Percentiles rank a stretch among this genome's conserved stretches.
phyloP scores from a whole-genome alignment of 1,140 invertebrate genomes.

The Schmidtea mediterranea region DNA sequence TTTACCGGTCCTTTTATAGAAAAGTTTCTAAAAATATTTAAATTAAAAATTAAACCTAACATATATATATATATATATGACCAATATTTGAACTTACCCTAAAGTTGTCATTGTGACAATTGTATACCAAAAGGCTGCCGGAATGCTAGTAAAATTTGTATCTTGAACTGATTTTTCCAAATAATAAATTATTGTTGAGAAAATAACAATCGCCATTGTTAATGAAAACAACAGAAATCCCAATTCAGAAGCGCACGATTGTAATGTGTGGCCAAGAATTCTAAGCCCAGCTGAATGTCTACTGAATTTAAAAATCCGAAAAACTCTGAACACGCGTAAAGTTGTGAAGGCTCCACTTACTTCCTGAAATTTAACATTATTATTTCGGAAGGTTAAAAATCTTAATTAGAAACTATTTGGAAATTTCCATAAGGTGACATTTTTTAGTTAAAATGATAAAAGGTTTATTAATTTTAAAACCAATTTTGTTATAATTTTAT shows the following conservation, averaged over 20 bases:
- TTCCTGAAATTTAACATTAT: conserved; percentile 33
- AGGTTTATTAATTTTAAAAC: too few species aligned
- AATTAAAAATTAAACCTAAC: too few species aligned
- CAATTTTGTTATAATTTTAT: too few species aligned
- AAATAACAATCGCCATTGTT: conserved; percentile 94
- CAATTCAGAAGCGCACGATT: conserved; percentile 81
- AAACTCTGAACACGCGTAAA: conserved; percentile 71
- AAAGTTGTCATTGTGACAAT: conserved; percentile 91
- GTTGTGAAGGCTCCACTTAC: conserved; percentile 92
- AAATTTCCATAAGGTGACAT: too few species aligned
- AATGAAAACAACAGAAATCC: conserved; percentile 86
- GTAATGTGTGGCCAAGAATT: conserved; percentile 79
- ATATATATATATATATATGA: too few species aligned
- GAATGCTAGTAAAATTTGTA: conserved; percentile 82
- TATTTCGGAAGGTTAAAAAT: too few species aligned
- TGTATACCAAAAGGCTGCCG: conserved; percentile 94
- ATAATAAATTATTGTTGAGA: conserved; percentile 91
- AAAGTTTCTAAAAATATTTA: too few species aligned
- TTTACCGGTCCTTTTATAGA: too few species aligned
- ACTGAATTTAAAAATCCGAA: conserved; percentile 84
- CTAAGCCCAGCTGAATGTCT: conserved; percentile 82
- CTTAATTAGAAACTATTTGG: too few species aligned
- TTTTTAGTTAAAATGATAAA: too few species aligned
- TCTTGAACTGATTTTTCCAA: conserved; percentile 71
- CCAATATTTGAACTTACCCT: conserved; percentile 40